Conservation (phyloP, 2,888 invertebrate genomes). For the Operophtera brumata region DNA sequence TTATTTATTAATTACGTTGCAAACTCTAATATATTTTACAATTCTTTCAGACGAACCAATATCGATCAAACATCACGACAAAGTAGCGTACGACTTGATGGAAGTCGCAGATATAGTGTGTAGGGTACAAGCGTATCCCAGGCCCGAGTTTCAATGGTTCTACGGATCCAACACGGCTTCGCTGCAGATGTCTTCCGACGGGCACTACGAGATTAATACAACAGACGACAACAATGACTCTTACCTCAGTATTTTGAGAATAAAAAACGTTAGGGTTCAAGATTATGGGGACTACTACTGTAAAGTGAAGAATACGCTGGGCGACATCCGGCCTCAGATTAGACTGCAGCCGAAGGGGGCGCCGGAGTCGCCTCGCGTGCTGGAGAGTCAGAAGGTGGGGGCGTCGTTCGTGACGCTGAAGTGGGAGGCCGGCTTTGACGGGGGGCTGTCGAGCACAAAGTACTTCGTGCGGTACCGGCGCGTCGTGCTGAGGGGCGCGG, state of each 20-base stretch:
- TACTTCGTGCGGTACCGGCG: slow-evolving; percentile 92
- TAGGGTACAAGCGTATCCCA: slow-evolving; percentile 94
- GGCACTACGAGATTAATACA: slow-evolving; percentile 92
- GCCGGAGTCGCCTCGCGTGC: slow-evolving; percentile 89
- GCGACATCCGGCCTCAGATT: slow-evolving; percentile 87
- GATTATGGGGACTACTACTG: slow-evolving; percentile 97
- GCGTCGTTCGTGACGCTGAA: slow-evolving; percentile 89
- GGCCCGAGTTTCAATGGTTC: slow-evolving; percentile 96
- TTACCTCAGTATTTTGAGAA: slow-evolving; percentile 87
- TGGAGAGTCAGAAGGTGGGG: slow-evolving; percentile 87
- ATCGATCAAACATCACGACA: slow-evolving; percentile 90
- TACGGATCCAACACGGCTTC: slow-evolving; percentile 88
- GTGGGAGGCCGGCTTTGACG: slow-evolving; percentile 96
- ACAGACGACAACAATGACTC: slow-evolving; percentile 91
- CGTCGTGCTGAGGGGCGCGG: slow-evolving; percentile 76
- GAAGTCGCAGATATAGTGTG: slow-evolving; percentile 94
- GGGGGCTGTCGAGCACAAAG: slow-evolving; percentile 91
- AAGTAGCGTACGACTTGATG: slow-evolving; percentile 91
- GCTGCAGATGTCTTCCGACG: slow-evolving; percentile 89
- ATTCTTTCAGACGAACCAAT: slow-evolving; percentile 88
- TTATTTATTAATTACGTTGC: neutral
- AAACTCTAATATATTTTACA: neutral
- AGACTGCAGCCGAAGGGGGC: slow-evolving; percentile 92
- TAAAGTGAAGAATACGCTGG: slow-evolving; percentile 90
- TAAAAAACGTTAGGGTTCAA: slow-evolving; percentile 87